Percentiles rank a stretch among this genome's conserved stretches.
Evolutionary conservation across 1,140 invertebrate genomes (phyloP).

Genomic region (Drosophila fuyamai): DNA sequence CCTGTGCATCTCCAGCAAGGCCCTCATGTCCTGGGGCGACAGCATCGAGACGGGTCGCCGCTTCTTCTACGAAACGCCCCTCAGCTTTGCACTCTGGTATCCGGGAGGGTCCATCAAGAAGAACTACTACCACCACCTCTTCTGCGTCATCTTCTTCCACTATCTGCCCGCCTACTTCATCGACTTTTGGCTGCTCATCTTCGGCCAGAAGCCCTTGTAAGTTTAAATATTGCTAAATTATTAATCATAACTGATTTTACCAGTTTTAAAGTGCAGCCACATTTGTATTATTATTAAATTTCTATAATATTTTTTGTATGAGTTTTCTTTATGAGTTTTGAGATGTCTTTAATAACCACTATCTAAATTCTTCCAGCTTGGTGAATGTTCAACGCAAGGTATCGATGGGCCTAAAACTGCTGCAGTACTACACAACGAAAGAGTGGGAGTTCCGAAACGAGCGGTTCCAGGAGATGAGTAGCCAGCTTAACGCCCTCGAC

Average conservation of each 20-base stretch:
- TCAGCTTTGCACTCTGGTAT: conserved; percentile 91
- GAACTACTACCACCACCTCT: conserved; percentile 88
- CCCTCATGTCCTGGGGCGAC: conserved; percentile 91
- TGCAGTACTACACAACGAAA: conserved; percentile 95
- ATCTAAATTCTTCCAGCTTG: conserved; percentile 85
- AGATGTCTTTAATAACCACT: not conserved
- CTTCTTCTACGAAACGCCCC: conserved; percentile 87
- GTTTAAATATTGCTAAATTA: conserved; percentile 52
- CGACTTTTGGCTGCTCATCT: conserved; percentile 88
- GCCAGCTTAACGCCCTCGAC: conserved; percentile 87
- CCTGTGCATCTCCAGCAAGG: conserved; percentile 87
- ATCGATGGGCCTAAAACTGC: conserved; percentile 87
- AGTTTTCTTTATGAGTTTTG: too few species aligned
- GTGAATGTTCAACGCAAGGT: conserved; percentile 89
- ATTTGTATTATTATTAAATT: too few species aligned
- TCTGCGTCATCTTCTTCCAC: conserved; percentile 91
- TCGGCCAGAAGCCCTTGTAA: conserved; percentile 92
- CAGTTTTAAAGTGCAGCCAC: too few species aligned
- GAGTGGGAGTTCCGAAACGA: conserved; percentile 93
- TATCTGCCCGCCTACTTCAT: conserved; percentile 93
- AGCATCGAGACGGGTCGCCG: conserved; percentile 89
- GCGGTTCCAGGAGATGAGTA: conserved; percentile 88
- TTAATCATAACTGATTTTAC: too few species aligned
- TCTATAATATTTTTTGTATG: too few species aligned
- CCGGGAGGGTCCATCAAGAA: conserved; percentile 91